A percentile compares a stretch with the other conserved stretches of the same genome.
phyloP scores from a whole-genome alignment of 1,140 invertebrate species.

The Drosophila arizonae region DNA sequence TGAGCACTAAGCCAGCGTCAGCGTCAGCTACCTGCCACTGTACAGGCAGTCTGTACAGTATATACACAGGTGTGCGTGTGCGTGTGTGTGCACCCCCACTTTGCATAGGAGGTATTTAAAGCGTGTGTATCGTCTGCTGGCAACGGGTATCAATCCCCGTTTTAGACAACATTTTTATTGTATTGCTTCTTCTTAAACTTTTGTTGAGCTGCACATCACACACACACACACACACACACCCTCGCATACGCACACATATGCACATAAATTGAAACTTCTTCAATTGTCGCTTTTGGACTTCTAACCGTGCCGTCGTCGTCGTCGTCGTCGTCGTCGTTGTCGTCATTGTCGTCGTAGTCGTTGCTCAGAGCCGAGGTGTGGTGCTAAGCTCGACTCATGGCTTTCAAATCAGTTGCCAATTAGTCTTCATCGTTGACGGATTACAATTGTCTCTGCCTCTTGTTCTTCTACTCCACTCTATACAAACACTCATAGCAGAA shows the following conservation, averaged over 20 bases:
- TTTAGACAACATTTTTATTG: conserved; percentile 58
- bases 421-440: conserved; percentile 79
- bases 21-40: conserved; percentile 63
- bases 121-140: conserved; percentile 44
- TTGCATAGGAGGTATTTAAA: conserved; percentile 34
- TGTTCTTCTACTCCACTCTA: conserved; percentile 14
- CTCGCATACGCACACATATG: conserved; percentile 18
- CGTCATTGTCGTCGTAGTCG: background rate
- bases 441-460: conserved; percentile 63
- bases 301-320: conserved; percentile 27
- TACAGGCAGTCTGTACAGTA: conserved; percentile 47
- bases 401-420: conserved; percentile 82
- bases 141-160: conserved; percentile 68
- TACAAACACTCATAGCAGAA: conserved; percentile 3
- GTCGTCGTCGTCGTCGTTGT: conserved; percentile 15
- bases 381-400: conserved; percentile 71
- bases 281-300: conserved; percentile 65
- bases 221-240: conserved; percentile 7
- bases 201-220: conserved; percentile 32
- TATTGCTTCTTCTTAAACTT: conserved; percentile 39
- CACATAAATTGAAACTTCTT: conserved; percentile 75
- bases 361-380: conserved; percentile 68
- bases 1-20: conserved; percentile 46
- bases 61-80: conserved; percentile 23
- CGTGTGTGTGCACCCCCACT: conserved; percentile 62